Base-by-base conservation (phyloP, 2,888 invertebrate genomes). In the Phragmatobia fuliginosa region DNA sequence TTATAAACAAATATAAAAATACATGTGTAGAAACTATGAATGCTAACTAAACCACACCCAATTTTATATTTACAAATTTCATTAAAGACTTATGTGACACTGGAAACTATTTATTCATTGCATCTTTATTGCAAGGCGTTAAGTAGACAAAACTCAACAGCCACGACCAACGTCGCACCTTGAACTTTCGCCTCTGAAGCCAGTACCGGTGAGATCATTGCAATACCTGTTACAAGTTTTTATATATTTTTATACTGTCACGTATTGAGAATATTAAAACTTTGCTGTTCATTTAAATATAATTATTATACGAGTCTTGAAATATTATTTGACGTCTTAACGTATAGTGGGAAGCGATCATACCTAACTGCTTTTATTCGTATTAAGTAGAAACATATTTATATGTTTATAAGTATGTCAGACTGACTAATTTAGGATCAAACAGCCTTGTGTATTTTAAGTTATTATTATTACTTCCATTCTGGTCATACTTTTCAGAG, bases 151-250 rank as follows among this genome's bases (percentile, higher is more conserved):
- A 75, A 71, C 65, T 49, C 41, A 64, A 61, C 41, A 28, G 45
- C 56, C 65, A 67, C 59, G 64, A 66, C 64, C 71, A 67, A 58
- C 72, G 71, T 60, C 62, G 71, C 72, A 82, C 92, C 92, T 91
- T 92, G 92, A 92, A 89, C 91, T 92, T 90, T 87, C 80, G 80
- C 82, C 83, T 83, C 79, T 75, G 73, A 81, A 82, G 78, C 83
- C 80, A 75, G 69, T 73, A 77, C 74, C 68, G 70, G 78, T 84
- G 84, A 81, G 83, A 78, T 84, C 83, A 82, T 88, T 84, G 83
- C 78, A 82, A 84, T 87, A 88, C 81, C 62, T 70, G 76, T 72
- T 74, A 60, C 68, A 71, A 82, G 76, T 78, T 69, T 77, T 77
- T 32, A 38, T 59, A 66, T 66, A 56, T 56, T 56, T 56, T 56